phyloP scores from a whole-genome alignment of 1,140 invertebrate species.

The Meloidogyne hapla region DNA sequence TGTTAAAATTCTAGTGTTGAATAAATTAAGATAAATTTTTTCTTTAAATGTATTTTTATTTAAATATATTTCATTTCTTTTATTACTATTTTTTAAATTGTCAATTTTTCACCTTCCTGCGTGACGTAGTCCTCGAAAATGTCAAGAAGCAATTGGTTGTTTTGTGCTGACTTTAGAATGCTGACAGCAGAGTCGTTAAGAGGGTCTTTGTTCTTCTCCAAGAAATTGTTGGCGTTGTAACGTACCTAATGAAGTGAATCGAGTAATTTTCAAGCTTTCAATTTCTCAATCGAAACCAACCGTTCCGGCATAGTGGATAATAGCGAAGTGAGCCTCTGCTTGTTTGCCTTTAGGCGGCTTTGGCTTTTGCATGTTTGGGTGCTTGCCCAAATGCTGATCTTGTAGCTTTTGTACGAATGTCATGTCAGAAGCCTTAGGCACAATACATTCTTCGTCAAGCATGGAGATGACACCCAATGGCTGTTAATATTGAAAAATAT shows the following conservation, averaged over 20 bases:
- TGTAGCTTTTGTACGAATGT: slow-evolving; percentile 97
- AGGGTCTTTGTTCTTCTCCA: slow-evolving; percentile 64
- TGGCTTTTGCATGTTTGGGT: slow-evolving; percentile 88
- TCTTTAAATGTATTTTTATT: no score
- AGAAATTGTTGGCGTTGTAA: slow-evolving; percentile 64
- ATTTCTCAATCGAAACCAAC: neutral
- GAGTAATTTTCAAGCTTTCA: neutral
- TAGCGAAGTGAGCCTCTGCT: slow-evolving; percentile 71
- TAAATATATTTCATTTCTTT: no score
- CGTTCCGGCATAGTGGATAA: slow-evolving; percentile 64
- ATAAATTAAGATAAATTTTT: no score
- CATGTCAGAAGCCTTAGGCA: slow-evolving; percentile 97
- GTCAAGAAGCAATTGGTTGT: slow-evolving; percentile 55
- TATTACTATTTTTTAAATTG: no score
- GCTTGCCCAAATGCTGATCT: slow-evolving; percentile 97
- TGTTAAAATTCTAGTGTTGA: no score
- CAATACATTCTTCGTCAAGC: slow-evolving; percentile 99
- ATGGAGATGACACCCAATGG: slow-evolving; percentile 99
- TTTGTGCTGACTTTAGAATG: slow-evolving; percentile 71
- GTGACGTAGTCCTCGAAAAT: slow-evolving; percentile 61
- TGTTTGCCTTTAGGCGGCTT: slow-evolving; percentile 93
- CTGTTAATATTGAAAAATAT: slow-evolving; percentile 67
- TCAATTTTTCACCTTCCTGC: no score
- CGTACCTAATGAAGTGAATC: slow-evolving; percentile 65
- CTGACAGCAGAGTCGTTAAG: slow-evolving; percentile 80